Evolutionary conservation across 2,888 invertebrate genomes (phyloP), one percentile per base, ranked within the genome.

Genomic region (Drosophila atroscutellata): DNA sequence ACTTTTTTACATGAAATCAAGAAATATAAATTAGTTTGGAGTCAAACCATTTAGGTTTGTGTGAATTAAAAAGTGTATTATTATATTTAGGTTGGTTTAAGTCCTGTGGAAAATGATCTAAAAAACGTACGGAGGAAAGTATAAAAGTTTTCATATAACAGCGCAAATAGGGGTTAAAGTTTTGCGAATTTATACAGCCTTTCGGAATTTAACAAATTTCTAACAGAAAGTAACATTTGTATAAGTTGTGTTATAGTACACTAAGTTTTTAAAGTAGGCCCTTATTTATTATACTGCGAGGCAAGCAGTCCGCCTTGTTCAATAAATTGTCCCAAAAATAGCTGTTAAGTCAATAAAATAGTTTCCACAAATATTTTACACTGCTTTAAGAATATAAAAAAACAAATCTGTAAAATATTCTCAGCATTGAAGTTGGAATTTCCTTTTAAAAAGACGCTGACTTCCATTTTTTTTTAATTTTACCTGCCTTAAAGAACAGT

Each of bases 271-370:
- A 3, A 7, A 7, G 4, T 2, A n/a, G 3, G 13, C 8, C 8
- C 11, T 24, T 26, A 32, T 37, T 30, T 59, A 26, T 36, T 45
- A 72, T 64, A 57, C 52, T 60, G 28, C 37, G 34, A 54, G 11
- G 15, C 4, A 42, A 45, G 18, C 11, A 70, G 71, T 76, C 60
- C 49, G 47, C 47, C 4, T 2, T 2, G 0, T 3, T 8, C 3
- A 11, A 30, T 8, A 1, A 18, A 1, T 6, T 59, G 77, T 80
- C 81, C 77, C 81, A 77, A 77, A 65, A 61, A 3, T 8, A 1
- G 9, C 28, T 72, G 76, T 61, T 49, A 75, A 36, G 0, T 2
- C 0, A 0, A 20, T 5, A 0, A 45, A 20, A 50, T 55, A 18
- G 9, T 39, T n/a, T 57, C 64, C 59, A 56, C 39, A 24, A 9